Evolutionary conservation across 2,113 vertebrate species (phyloP).

Genomic region (Clinocottus analis): DNA sequence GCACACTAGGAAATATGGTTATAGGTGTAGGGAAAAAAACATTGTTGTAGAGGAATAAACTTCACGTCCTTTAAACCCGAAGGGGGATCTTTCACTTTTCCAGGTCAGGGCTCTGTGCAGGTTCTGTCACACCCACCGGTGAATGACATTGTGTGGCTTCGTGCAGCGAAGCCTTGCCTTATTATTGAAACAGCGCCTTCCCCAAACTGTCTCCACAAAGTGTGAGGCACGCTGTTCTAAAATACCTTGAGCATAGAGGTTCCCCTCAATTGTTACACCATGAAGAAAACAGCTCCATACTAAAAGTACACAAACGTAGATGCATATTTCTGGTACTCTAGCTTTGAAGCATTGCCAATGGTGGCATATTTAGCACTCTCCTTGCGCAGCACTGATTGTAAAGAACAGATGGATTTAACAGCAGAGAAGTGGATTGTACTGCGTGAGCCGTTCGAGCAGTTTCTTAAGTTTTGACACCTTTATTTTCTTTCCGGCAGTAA

Average conservation of each 20-base stretch:
- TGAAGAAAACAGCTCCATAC: background rate
- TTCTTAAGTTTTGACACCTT: conserved; percentile 2
- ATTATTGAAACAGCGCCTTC: background rate
- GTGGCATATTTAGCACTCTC: background rate
- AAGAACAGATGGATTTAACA: background rate
- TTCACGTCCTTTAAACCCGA: background rate
- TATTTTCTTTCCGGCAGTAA: background rate
- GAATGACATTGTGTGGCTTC: background rate
- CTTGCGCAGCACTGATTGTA: background rate
- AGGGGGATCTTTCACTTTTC: background rate
- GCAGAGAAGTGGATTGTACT: background rate
- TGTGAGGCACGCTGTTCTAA: background rate
- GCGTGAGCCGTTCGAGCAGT: background rate
- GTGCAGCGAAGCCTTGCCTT: background rate
- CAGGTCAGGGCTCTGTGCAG: background rate
- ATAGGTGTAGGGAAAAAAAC: background rate
- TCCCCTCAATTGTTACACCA: background rate
- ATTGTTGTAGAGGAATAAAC: background rate
- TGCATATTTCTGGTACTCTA: background rate
- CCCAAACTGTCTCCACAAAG: background rate
- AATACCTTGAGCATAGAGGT: background rate
- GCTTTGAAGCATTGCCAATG: background rate
- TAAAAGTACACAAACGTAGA: background rate
- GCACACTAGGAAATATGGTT: background rate
- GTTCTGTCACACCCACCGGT: background rate